phyloP scores from a whole-genome alignment of 2,888 invertebrate species.

The Chrysolina oricalcia region DNA sequence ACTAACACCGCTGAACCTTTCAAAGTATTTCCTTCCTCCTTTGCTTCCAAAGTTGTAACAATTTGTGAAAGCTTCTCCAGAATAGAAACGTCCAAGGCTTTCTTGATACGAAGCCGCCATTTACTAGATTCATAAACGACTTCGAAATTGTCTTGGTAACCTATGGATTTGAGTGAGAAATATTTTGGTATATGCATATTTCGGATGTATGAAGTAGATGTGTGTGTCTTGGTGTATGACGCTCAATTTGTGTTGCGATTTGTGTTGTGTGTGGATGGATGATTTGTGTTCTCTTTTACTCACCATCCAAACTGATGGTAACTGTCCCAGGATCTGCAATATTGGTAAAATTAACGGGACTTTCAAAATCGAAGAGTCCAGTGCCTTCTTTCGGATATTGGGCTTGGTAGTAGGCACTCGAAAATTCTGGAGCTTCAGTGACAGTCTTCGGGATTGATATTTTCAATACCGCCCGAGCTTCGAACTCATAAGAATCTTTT shows the following conservation, averaged over 20 bases:
- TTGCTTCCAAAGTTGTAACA: conserved; percentile 30
- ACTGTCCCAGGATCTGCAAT: conserved; percentile 21
- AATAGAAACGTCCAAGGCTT: background rate
- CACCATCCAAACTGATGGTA: conserved; percentile 9
- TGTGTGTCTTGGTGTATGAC: background rate
- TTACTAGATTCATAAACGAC: background rate
- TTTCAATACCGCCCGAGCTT: conserved; percentile 38
- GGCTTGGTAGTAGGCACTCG: conserved; percentile 7
- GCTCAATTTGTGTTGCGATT: background rate
- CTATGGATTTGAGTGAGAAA: background rate
- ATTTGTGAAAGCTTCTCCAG: background rate
- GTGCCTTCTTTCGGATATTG: conserved; percentile 26
- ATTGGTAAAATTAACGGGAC: conserved; percentile 18
- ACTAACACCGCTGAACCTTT: conserved; percentile 35
- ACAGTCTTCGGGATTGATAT: conserved; percentile 13
- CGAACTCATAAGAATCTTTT: conserved; percentile 27
- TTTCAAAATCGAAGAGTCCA: conserved; percentile 31
- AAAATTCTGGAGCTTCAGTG: conserved; percentile 18
- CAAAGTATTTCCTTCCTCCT: conserved; percentile 4
- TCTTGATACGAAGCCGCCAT: conserved; percentile 22
- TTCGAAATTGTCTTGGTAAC: conserved; percentile 18
- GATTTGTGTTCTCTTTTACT: background rate
- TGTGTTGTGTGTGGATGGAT: background rate
- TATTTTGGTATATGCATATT: background rate
- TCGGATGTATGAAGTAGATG: background rate